These are phyloP conservation scores for Drosophila imparisetae DNA, from an alignment of 2,888 invertebrate species.

Conservation along the genomic window DNA sequence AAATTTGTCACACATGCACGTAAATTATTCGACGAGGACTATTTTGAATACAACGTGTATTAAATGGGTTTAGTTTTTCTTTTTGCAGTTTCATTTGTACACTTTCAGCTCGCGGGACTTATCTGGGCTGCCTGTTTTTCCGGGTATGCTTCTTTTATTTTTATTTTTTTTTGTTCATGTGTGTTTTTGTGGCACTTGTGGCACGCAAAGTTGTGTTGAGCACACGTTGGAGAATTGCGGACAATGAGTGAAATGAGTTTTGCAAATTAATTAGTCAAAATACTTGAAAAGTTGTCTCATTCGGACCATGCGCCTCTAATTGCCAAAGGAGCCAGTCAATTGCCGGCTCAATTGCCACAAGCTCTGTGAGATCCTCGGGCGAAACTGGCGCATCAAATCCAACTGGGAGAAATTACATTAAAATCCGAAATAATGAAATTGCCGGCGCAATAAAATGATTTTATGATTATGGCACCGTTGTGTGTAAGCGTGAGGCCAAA, in stretches of 20 bases:
- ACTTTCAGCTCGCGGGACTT: slow-evolving; percentile 15
- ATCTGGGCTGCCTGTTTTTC: slow-evolving; percentile 10
- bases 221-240: slow-evolving; percentile 60
- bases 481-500: slow-evolving; percentile 18
- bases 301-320: slow-evolving; percentile 40
- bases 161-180: slow-evolving; percentile 3
- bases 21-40: not conserved
- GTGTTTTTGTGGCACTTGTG: slow-evolving; percentile 29
- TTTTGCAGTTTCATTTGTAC: not conserved
- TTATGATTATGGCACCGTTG: slow-evolving; percentile 68
- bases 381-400: slow-evolving; percentile 33
- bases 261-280: slow-evolving; percentile 70
- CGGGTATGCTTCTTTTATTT: slow-evolving; percentile 1
- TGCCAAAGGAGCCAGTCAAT: slow-evolving; percentile 38
- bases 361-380: slow-evolving; percentile 31
- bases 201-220: slow-evolving; percentile 62
- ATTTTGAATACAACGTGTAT: not conserved
- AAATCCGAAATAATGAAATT: slow-evolving; percentile 77
- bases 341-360: slow-evolving; percentile 39
- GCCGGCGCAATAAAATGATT: slow-evolving; percentile 75
- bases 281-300: slow-evolving; percentile 37
- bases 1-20: not conserved
- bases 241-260: slow-evolving; percentile 37
- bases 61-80: not conserved
- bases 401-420: slow-evolving; percentile 69